Evolutionary conservation across 2,113 vertebrate species (phyloP).

Genomic region (Malurus alboscapulatus): DNA sequence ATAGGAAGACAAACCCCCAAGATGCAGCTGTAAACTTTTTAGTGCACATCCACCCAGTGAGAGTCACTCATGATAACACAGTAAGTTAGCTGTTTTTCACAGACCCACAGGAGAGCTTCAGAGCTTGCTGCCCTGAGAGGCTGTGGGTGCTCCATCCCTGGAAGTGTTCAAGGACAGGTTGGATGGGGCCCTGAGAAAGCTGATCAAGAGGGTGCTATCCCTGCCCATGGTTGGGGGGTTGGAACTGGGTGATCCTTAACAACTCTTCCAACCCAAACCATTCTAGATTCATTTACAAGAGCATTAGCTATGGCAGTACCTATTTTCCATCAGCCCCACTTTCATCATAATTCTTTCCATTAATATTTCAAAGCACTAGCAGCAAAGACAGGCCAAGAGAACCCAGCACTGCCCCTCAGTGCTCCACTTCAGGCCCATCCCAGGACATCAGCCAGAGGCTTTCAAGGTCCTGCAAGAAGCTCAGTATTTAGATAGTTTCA

Average conservation of each 20-base stretch:
- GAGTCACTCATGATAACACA: fast-evolving
- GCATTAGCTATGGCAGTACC: not conserved
- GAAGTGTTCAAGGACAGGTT: not conserved
- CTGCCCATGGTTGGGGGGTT: not conserved
- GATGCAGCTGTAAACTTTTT: not conserved
- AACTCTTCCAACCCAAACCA: not conserved
- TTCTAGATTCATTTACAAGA: not conserved
- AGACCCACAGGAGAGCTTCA: not conserved
- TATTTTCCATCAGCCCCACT: not conserved
- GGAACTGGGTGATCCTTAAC: not conserved
- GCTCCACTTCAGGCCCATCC: not conserved
- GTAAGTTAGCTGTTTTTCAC: not conserved
- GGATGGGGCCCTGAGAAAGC: not conserved
- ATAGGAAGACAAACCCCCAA: not conserved
- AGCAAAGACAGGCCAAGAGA: not conserved
- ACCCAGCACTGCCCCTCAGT: not conserved
- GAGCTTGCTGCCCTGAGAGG: not conserved
- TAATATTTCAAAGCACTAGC: not conserved
- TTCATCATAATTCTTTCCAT: not conserved
- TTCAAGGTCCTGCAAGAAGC: not conserved
- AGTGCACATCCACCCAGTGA: not conserved
- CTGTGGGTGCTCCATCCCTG: not conserved
- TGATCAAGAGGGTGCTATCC: not conserved
- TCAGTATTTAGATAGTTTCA: not conserved
- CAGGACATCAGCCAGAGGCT: not conserved